phyloP scores from a whole-genome alignment of 2,113 vertebrate genomes.

The Malurus melanocephalus region DNA sequence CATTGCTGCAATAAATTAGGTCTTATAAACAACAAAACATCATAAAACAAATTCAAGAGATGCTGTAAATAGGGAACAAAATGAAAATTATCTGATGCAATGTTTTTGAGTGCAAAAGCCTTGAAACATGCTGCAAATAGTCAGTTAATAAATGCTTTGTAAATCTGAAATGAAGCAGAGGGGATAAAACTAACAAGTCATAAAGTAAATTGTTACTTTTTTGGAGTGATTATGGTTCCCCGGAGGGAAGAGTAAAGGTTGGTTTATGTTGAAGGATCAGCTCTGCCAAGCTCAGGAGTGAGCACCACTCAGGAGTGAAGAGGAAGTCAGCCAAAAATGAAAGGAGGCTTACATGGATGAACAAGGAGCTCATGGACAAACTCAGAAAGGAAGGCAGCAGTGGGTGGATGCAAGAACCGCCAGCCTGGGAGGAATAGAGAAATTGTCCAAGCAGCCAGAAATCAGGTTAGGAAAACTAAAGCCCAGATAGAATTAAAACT shows the following conservation, averaged over 20 bases:
- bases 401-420: not conserved
- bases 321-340: not conserved
- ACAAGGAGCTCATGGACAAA: not conserved
- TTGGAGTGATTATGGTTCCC: not conserved
- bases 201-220: slow-evolving; percentile 15
- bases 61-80: slow-evolving; percentile 7
- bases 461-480: not conserved
- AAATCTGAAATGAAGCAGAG: slow-evolving; percentile 41
- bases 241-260: not conserved
- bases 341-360: not conserved
- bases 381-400: not conserved
- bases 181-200: slow-evolving; percentile 36
- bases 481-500: not conserved
- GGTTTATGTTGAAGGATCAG: not conserved
- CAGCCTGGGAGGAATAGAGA: not conserved
- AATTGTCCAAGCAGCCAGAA: not conserved
- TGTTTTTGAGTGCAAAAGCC: not conserved
- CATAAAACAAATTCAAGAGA: slow-evolving; percentile 35
- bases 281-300: not conserved
- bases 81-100: not conserved
- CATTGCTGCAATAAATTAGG: slow-evolving; percentile 37
- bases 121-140: slow-evolving; percentile 3
- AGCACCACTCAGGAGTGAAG: not conserved
- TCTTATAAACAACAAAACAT: slow-evolving; percentile 6
- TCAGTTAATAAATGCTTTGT: slow-evolving; percentile 49